Evolutionary conservation across 2,797 vertebrate species (phyloP).

Genomic region (Platyrinchus mystaceus): DNA sequence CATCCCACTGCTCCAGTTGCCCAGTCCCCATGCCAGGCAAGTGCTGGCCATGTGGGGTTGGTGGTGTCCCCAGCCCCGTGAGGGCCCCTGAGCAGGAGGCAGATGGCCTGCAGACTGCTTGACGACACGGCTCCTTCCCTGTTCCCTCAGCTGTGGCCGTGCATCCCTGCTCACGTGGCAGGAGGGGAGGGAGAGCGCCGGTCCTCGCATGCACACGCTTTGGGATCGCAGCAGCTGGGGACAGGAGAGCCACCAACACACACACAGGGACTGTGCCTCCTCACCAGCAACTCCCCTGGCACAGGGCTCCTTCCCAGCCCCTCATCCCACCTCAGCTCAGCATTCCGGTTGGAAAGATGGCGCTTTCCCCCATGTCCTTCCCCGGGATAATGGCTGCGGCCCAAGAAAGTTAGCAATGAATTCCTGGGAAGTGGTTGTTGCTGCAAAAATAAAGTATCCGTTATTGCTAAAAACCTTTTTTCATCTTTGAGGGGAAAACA

Average conservation of each 20-base stretch:
- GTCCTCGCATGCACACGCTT: rapidly evolving
- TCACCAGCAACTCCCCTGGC: rapidly evolving
- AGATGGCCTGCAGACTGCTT: not conserved
- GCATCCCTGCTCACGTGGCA: not conserved
- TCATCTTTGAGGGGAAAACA: slow-evolving; percentile 78
- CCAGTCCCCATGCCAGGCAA: rapidly evolving
- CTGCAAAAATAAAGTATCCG: slow-evolving; percentile 74
- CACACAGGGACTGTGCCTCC: rapidly evolving
- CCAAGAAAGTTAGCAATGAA: slow-evolving; percentile 69
- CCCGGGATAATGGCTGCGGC: not conserved
- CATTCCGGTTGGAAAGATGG: not conserved
- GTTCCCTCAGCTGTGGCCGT: rapidly evolving
- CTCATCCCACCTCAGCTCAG: not conserved
- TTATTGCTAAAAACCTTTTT: slow-evolving; percentile 74
- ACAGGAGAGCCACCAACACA: not conserved
- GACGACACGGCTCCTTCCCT: rapidly evolving
- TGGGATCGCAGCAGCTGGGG: not conserved
- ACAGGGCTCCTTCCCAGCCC: not conserved
- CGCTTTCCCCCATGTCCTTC: not conserved
- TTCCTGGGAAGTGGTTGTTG: slow-evolving; percentile 70
- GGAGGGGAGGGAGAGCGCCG: not conserved
- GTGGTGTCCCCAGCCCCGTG: rapidly evolving
- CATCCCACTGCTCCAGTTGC: not conserved
- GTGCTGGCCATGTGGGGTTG: not conserved
- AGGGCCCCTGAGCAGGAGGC: not conserved